Conservation (phyloP, 2,888 invertebrate genomes). For the Tinea semifulvella region DNA sequence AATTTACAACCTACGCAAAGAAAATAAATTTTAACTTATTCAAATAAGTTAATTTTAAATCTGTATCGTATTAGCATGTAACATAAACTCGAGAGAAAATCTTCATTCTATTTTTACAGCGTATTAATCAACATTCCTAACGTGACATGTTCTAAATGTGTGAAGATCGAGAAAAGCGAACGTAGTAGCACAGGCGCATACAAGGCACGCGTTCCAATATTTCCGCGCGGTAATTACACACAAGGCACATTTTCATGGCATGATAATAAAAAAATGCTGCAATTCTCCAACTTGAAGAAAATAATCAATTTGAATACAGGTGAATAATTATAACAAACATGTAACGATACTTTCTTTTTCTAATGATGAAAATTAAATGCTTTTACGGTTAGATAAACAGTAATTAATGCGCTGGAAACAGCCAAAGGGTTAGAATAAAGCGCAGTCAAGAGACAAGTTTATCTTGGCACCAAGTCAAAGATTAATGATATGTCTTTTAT, state of each 20-base stretch:
- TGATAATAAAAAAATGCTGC: slow-evolving; percentile 1
- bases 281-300: neutral
- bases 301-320: neutral
- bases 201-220: slow-evolving; percentile 3
- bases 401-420: neutral
- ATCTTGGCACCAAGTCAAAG: slow-evolving; percentile 12
- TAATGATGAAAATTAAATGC: neutral
- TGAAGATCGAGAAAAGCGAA: neutral
- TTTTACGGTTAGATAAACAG: neutral
- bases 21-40: too few relatives aligned
- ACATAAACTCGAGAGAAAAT: too few relatives aligned
- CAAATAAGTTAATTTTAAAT: too few relatives aligned
- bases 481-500: slow-evolving; percentile 28
- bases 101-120: neutral
- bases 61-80: too few relatives aligned
- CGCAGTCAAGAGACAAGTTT: neutral
- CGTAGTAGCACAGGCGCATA: slow-evolving; percentile 2
- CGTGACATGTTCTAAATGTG: slow-evolving; percentile 4
- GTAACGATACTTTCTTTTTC: slow-evolving; percentile 1
- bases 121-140: slow-evolving; percentile 7
- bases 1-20: too few relatives aligned
- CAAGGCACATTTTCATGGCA: slow-evolving; percentile 9
- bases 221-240: slow-evolving; percentile 11
- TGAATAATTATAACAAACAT: neutral
- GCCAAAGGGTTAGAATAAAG: neutral